Percentiles rank a stretch among this genome's conserved stretches.
Evolutionary conservation across 1,140 invertebrate species (phyloP).

Genomic region (Pseudomyrmex sp.): DNA sequence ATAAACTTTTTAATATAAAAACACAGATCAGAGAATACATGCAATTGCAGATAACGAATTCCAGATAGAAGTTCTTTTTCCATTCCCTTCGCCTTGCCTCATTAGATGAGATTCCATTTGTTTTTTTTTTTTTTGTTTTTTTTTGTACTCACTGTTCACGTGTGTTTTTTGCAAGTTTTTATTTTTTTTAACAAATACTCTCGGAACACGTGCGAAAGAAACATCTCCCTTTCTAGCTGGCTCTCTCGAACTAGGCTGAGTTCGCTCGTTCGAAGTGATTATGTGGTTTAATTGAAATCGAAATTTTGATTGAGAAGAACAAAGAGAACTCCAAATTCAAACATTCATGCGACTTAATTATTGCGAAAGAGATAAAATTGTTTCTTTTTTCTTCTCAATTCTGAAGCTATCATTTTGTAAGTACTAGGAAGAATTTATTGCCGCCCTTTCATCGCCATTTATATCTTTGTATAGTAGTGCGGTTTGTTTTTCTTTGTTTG

Average conservation of each 20-base stretch:
- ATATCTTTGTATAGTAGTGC: slow-evolving; percentile 4
- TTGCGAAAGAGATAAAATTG: too few species aligned
- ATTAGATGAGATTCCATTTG: slow-evolving; percentile 11
- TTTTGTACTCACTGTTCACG: slow-evolving; percentile 39
- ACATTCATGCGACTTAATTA: too few species aligned
- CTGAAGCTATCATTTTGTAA: not conserved
- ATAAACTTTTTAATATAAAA: slow-evolving; percentile 54
- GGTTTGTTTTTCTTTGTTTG: not conserved
- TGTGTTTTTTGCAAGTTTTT: slow-evolving; percentile 63
- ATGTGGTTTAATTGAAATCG: slow-evolving; percentile 11
- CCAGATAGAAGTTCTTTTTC: slow-evolving; percentile 19
- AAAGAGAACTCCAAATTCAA: not conserved
- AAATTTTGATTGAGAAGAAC: slow-evolving; percentile 32
- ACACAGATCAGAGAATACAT: not conserved
- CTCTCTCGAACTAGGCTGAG: slow-evolving; percentile 39
- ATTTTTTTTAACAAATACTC: slow-evolving; percentile 63
- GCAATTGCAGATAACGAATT: slow-evolving; percentile 12
- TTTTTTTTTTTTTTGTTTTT: not conserved
- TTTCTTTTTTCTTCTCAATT: slow-evolving; percentile 27
- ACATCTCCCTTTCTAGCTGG: slow-evolving; percentile 35
- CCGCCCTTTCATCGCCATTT: not conserved
- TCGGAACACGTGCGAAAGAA: slow-evolving; percentile 41
- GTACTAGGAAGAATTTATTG: not conserved
- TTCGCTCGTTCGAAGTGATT: slow-evolving; percentile 15
- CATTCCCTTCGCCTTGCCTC: slow-evolving; percentile 12